Evolutionary conservation across 2,797 vertebrate genomes (phyloP).

Genomic region (Aeoliscus strigatus): DNA sequence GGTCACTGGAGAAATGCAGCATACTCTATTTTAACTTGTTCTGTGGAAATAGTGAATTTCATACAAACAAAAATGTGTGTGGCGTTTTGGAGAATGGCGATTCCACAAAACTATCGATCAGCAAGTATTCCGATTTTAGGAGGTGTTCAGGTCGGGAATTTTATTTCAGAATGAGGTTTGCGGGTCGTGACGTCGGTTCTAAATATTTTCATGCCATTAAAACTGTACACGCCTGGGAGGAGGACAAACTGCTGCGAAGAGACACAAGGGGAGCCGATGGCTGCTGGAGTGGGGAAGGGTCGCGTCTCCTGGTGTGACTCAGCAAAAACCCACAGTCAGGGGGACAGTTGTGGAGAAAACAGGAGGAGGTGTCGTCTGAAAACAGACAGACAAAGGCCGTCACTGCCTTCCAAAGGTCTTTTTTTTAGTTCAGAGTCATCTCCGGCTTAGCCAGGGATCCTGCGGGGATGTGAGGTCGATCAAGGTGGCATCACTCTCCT

Average conservation of each 20-base stretch:
- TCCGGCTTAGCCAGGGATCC: conserved; percentile 13
- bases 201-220: conserved; percentile 55
- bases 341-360: conserved; percentile 53
- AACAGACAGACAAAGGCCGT: conserved; percentile 45
- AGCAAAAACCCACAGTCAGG: conserved; percentile 36
- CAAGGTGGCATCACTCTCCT: conserved; percentile 35
- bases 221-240: conserved; percentile 42
- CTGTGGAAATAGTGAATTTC: too few species aligned
- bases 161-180: conserved; percentile 38
- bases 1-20: too few species aligned
- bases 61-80: too few species aligned
- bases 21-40: too few species aligned
- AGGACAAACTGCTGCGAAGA: conserved; percentile 60
- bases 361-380: conserved; percentile 31
- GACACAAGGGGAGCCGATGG: conserved; percentile 69
- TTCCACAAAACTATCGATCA: too few species aligned
- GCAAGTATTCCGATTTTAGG: too few species aligned
- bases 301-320: conserved; percentile 62
- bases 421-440: conserved; percentile 24
- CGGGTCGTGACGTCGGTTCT: conserved; percentile 39
- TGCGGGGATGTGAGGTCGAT: conserved; percentile 32
- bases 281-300: conserved; percentile 57
- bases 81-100: too few species aligned
- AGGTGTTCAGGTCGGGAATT: conserved; percentile 33
- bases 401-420: conserved; percentile 29